phyloP scores from a whole-genome alignment of 1,140 invertebrate genomes.

The Daktulosphaira vitifoliae region DNA sequence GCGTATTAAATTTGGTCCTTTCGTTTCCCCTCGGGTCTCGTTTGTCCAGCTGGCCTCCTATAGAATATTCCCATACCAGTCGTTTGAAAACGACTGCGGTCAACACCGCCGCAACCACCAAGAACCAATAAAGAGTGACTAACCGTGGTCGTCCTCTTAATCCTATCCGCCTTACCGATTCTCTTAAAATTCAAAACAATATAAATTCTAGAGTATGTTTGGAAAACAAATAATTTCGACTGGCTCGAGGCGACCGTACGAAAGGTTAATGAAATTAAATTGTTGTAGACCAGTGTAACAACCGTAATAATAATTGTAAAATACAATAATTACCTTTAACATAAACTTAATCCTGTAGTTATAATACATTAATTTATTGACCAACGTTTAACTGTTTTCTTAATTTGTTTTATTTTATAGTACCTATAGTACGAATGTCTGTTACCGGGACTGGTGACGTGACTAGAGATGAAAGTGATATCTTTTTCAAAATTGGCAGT shows the following conservation, averaged over 20 bases:
- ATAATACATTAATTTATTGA: too few relatives aligned
- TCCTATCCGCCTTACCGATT: background rate
- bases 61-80: conserved; percentile 25
- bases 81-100: conserved; percentile 14
- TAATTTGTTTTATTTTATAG: background rate
- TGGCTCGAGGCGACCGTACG: background rate
- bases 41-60: conserved; percentile 19
- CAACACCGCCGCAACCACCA: background rate
- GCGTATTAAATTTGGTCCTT: conserved; percentile 21
- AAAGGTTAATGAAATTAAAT: background rate
- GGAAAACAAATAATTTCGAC: too few relatives aligned
- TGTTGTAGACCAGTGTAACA: background rate
- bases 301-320: background rate
- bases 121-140: conserved; percentile 13
- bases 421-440: conserved; percentile 14
- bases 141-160: background rate
- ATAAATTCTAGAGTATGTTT: too few relatives aligned
- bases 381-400: background rate
- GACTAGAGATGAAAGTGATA: conserved; percentile 2
- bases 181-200: too few relatives aligned
- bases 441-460: conserved; percentile 25
- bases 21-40: conserved; percentile 15
- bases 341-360: too few relatives aligned
- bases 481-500: conserved; percentile 16
- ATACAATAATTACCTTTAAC: too few relatives aligned